phyloP scores from a whole-genome alignment of 2,888 invertebrate species.

The Elegia similella region DNA sequence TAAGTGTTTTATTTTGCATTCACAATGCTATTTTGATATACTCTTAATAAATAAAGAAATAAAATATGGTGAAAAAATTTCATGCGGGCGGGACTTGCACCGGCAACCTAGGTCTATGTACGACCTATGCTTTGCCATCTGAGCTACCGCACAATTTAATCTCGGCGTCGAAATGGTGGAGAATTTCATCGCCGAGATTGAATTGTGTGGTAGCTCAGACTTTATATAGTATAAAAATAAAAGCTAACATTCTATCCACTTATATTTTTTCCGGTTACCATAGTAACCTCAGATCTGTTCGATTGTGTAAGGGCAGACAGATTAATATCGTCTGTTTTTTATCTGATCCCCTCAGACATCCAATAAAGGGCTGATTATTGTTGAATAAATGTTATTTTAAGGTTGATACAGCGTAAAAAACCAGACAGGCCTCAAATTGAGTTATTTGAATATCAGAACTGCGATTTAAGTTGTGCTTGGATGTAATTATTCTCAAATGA shows the following conservation, averaged over 20 bases:
- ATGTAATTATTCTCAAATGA: neutral
- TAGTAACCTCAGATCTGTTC: neutral
- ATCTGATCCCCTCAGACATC: constrained; percentile 2
- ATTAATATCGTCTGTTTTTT: constrained; percentile 7
- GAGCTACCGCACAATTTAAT: no score
- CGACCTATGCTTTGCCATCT: no score
- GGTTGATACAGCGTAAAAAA: constrained; percentile 1
- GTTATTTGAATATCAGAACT: constrained; percentile 3
- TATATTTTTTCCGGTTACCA: neutral
- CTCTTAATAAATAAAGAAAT: no score
- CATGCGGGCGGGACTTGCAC: no score
- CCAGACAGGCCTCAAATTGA: neutral
- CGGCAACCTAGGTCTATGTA: no score
- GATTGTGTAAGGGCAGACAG: constrained; percentile 1
- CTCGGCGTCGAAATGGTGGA: no score
- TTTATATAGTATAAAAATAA: no score
- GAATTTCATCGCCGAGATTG: no score
- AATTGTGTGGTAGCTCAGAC: neutral
- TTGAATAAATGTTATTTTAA: neutral
- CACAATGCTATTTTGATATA: no score
- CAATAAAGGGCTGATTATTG: constrained; percentile 7
- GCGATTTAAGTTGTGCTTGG: neutral
- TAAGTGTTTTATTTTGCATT: no score
- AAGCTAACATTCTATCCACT: neutral
- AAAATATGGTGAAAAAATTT: no score